phyloP scores from a whole-genome alignment of 2,797 vertebrate genomes.

The Macropus fuliginosus region DNA sequence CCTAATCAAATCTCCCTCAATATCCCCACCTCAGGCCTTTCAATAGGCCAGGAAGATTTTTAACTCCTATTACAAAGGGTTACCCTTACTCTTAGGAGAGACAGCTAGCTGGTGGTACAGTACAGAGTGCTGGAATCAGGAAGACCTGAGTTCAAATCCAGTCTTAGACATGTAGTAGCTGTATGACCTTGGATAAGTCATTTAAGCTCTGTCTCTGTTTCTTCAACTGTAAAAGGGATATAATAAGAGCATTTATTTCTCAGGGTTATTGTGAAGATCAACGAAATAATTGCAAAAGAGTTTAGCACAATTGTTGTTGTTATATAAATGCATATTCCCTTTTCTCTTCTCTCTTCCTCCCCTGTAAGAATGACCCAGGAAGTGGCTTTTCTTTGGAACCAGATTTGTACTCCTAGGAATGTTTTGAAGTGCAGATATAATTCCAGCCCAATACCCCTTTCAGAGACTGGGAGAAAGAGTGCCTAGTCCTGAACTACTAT shows the following conservation, averaged over 20 bases:
- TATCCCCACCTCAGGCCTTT: no score
- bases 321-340: not conserved
- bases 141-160: not conserved
- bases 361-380: not conserved
- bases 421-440: not conserved
- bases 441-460: not conserved
- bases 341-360: not conserved
- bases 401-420: not conserved
- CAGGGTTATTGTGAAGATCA: not conserved
- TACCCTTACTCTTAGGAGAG: not conserved
- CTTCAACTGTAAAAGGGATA: not conserved
- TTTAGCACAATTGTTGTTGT: not conserved
- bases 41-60: no score
- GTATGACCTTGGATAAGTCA: not conserved
- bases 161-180: not conserved
- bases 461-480: not conserved
- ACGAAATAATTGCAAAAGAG: not conserved
- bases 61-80: not conserved
- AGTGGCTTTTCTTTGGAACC: not conserved
- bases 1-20: no score
- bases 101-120: not conserved
- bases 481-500: not conserved
- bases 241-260: not conserved
- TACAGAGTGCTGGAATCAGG: not conserved
- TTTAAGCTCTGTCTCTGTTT: not conserved